phyloP scores from a whole-genome alignment of 2,888 invertebrate species.

The Tetranychus truncatus region DNA sequence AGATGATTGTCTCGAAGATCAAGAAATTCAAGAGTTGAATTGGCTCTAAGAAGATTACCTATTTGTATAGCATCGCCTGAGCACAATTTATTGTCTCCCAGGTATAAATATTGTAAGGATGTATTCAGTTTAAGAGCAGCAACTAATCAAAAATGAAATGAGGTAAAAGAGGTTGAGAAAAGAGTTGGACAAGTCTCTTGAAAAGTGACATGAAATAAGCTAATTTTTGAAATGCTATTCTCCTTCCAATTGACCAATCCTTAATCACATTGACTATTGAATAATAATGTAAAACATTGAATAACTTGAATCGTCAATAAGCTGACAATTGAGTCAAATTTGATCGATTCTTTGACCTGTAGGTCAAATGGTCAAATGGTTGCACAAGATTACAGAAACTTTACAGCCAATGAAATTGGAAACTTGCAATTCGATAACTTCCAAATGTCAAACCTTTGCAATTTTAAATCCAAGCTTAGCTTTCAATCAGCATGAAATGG shows the following conservation, averaged over 20 bases:
- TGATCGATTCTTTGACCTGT: too few species aligned
- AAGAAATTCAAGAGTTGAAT: conserved; percentile 53
- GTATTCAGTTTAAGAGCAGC: conserved; percentile 58
- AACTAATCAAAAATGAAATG: conserved; percentile 38
- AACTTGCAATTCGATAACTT: too few species aligned
- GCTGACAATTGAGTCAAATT: too few species aligned
- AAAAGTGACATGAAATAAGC: background rate
- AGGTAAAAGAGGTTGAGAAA: background rate
- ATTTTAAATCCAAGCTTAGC: too few species aligned
- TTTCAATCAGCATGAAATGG: too few species aligned
- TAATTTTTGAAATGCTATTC: background rate
- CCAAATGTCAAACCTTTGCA: too few species aligned
- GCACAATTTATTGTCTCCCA: conserved; percentile 60
- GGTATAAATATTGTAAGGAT: conserved; percentile 54
- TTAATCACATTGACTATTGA: too few species aligned
- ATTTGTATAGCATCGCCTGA: conserved; percentile 57
- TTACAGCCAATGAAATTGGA: too few species aligned
- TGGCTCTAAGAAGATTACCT: conserved; percentile 48
- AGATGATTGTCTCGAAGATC: conserved; percentile 49
- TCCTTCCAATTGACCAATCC: too few species aligned
- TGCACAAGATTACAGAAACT: too few species aligned
- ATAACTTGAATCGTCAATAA: too few species aligned
- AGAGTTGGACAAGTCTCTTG: background rate
- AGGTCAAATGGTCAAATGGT: too few species aligned
- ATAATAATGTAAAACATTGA: background rate